Evolutionary conservation across 2,797 vertebrate genomes (phyloP), one percentile per base, ranked within the genome.

Genomic region (Hydrolagus colliei): DNA sequence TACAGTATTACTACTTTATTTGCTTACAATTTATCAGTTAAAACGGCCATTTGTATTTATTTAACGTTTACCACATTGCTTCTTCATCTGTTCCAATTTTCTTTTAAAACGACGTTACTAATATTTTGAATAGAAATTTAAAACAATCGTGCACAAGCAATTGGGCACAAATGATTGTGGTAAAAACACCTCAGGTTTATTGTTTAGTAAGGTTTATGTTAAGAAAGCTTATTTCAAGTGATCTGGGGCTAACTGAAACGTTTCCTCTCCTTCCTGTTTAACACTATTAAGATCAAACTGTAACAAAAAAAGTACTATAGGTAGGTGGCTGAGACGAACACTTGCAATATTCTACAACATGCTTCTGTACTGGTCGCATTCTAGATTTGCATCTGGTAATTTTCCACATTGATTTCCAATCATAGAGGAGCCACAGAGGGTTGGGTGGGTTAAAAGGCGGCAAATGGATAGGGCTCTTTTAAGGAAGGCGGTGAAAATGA

Each of bases 71-170:
- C 65, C 20, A 41, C 20, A 16, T 82, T 62, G 63, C 59, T 67
- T 71, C 2, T 41, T 9, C 32, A 84, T 52, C 41, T 52, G 41
- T 52, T 52, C 41, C 41, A 52, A 52, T 3, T 52, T 52, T 52
- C 0, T 52, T 52, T 52, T 52, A 52, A 52, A 52, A 52, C 2
- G 5, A 52, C 41, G 41, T 52, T 52, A 6, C 5, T 68, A 52
- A 41, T 84, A 68, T 67, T 84, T 82, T 84, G 32, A 84, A 41
- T 68, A 61, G 62, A 82, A 65, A 67, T 67, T 65, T n/a, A 67
- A 41, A 16, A 71, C 27, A 68, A 32, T 32, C 68, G 12, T 68
- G 63, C 22, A 67, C 67, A 67, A 67, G 63, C 62, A 65, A 27
- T 4, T 6, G 59, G 10, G 65, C 32, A 20, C 16, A 41, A 10